Evolutionary conservation across 2,797 vertebrate species (phyloP).

Genomic region (Sebastes minor): DNA sequence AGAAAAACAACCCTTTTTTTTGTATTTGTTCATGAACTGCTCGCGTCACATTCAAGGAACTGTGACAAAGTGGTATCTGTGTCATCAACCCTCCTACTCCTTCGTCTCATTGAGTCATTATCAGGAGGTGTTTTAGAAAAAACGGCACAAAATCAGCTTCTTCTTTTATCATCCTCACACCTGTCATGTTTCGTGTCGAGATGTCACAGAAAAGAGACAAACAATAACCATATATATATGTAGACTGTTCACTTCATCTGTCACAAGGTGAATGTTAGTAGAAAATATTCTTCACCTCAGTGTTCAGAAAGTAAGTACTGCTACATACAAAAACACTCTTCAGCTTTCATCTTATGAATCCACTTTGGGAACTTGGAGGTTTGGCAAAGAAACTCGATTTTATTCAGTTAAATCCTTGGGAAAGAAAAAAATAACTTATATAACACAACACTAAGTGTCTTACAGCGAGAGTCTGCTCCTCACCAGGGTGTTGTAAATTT

Average conservation of each 20-base stretch:
- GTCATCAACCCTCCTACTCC: not conserved
- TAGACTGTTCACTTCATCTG: not conserved
- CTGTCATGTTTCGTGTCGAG: not conserved
- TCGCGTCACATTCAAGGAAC: not conserved
- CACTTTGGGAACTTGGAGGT: slow-evolving; percentile 12
- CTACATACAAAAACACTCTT: slow-evolving; percentile 8
- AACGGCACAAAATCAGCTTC: not conserved
- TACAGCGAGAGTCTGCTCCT: not conserved
- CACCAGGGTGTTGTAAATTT: not conserved
- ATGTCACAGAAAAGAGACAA: not conserved
- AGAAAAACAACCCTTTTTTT: not conserved
- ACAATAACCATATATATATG: not conserved
- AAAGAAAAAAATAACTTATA: not conserved
- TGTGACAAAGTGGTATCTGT: not conserved
- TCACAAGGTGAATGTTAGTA: not conserved
- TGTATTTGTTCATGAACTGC: not conserved
- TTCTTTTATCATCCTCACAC: not conserved
- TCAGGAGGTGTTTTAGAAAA: not conserved
- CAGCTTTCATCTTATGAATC: slow-evolving; percentile 21
- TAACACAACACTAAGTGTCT: not conserved
- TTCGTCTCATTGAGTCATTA: not conserved
- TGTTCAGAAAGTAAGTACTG: not conserved
- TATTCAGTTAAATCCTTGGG: not conserved
- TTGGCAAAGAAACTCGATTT: slow-evolving; percentile 7
- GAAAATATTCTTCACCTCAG: slow-evolving; percentile 8